These are phyloP conservation scores for Etheostoma nigrum DNA, from an alignment of 2,797 vertebrate species.

Conservation along the genomic window DNA sequence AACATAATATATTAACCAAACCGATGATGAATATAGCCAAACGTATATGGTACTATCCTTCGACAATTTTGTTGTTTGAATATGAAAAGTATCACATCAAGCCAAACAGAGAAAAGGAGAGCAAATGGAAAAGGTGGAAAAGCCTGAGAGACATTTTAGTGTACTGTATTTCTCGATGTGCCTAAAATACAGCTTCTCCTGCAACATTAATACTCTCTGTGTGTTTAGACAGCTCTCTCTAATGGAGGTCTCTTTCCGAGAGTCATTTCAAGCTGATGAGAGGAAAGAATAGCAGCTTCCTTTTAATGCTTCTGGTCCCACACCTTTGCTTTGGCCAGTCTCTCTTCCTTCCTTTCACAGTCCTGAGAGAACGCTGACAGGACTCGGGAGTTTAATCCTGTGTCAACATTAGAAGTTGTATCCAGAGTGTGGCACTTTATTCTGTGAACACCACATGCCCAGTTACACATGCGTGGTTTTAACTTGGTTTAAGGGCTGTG, in stretches of 20 bases:
- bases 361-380: slow-evolving; percentile 78
- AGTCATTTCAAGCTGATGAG: slow-evolving; percentile 72
- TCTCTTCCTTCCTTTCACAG: slow-evolving; percentile 87
- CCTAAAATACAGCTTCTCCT: slow-evolving; percentile 41
- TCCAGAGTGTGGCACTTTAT: slow-evolving; percentile 50
- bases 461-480: slow-evolving; percentile 9
- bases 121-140: slow-evolving; percentile 12
- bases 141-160: slow-evolving; percentile 1
- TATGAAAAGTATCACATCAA: slow-evolving; percentile 16
- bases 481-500: not conserved
- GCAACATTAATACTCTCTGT: slow-evolving; percentile 39
- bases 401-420: slow-evolving; percentile 72
- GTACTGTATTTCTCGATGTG: slow-evolving; percentile 22
- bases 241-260: slow-evolving; percentile 73
- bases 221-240: slow-evolving; percentile 66
- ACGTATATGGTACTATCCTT: not conserved
- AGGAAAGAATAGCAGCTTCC: slow-evolving; percentile 80
- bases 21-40: slow-evolving; percentile 34
- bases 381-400: slow-evolving; percentile 78
- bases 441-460: slow-evolving; percentile 29
- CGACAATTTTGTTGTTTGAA: slow-evolving; percentile 11
- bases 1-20: slow-evolving; percentile 43
- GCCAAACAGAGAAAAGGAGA: slow-evolving; percentile 3
- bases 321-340: slow-evolving; percentile 82
- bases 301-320: slow-evolving; percentile 79